These are phyloP conservation scores for Tipula helvola DNA, from an alignment of 2,888 invertebrate genomes.

Conservation along the genomic window DNA sequence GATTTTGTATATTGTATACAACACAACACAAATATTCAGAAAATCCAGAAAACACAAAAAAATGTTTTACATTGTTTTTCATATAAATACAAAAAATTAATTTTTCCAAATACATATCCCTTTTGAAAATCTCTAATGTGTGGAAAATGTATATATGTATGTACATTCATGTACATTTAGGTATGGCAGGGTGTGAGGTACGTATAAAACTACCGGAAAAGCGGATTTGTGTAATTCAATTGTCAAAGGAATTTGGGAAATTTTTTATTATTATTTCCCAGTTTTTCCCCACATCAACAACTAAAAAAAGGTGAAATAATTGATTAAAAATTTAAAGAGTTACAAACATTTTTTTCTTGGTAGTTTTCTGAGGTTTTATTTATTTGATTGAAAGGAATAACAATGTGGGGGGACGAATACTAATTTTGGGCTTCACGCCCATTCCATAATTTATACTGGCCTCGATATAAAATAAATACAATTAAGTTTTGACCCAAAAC, in stretches of 20 bases:
- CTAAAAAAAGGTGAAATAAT: neutral
- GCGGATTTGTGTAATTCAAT: neutral
- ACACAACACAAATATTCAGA: no score
- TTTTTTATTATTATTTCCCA: neutral
- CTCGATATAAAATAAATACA: neutral
- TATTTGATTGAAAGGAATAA: neutral
- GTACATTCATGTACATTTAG: no score
- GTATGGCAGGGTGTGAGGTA: neutral
- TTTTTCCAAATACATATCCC: neutral
- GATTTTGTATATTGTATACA: neutral
- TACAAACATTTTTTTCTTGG: neutral
- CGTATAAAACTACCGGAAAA: neutral
- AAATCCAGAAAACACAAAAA: neutral
- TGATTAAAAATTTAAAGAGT: neutral
- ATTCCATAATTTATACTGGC: neutral
- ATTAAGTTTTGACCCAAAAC: neutral
- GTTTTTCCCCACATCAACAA: neutral
- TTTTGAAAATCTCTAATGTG: neutral
- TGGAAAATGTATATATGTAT: neutral
- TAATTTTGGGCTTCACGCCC: neutral
- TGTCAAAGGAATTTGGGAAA: neutral
- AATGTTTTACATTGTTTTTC: neutral
- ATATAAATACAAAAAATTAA: neutral
- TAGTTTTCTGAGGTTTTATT: neutral
- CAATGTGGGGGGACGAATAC: neutral